Evolutionary conservation across 2,888 invertebrate species (phyloP), one percentile per base, ranked within the genome.

Genomic region (Spialia ferax): DNA sequence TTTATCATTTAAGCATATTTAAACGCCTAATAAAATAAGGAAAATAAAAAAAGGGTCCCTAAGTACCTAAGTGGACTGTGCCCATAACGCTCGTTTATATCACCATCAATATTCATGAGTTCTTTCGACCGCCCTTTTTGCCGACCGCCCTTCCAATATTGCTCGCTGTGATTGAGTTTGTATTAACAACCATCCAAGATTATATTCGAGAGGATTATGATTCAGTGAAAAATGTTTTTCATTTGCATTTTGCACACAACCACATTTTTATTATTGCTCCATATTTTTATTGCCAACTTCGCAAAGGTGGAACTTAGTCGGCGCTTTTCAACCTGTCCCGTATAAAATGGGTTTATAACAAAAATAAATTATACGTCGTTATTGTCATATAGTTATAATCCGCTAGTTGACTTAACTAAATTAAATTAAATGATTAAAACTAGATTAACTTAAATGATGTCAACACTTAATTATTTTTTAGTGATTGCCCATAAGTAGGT

Each of bases 61-160:
- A 65, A 65, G 64, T 65, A 57, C 59, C 52, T 52, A 54, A 66
- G 59, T 42, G 59, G 65, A 54, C 59, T 23, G 59, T 54, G 26
- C 50, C 59, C 38, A 52, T 65, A 67, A 59, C 59, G 42, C 61
- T 67, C 67, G 67, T 61, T 67, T 67, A 67, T 67, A 67, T 67
- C 48, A 54, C 45, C 67, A 67, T 67, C 48, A 67, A 67, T 67
- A 67, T 67, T 67, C 67, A 67, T 67, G 60, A 61, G 52, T 60
- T 66, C 55, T 60, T 38, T 59, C 52, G 26, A 38, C 22, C 52
- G 38, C 29, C 59, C 52, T 66, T 66, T 65, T 66, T 59, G 52
- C 18, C 18, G 38, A 59, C 52, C 60, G 20, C 22, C 52, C 57
- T 13, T 60, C 52, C 59, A 60, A 66, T 66, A 66, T 60, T 59